Evolutionary conservation across 2,113 vertebrate genomes (phyloP).

Genomic region (Ciconia boyciana): DNA sequence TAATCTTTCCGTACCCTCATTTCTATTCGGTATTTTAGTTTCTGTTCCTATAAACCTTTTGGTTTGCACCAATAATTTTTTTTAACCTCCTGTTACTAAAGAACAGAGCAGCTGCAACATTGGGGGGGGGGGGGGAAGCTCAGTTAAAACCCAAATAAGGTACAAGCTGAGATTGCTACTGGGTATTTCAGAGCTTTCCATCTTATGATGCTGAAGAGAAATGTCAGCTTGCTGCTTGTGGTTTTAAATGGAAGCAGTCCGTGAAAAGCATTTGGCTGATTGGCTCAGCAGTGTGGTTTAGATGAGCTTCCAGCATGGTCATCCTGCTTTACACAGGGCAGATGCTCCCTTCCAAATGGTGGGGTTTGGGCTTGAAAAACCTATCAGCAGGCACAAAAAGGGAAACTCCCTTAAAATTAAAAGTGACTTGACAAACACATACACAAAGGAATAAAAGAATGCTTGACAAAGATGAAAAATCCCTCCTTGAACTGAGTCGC

Average conservation of each 20-base stretch:
- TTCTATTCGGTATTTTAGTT: background rate
- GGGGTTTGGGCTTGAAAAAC: background rate
- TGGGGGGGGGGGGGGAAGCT: no score
- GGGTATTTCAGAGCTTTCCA: slow-evolving; percentile 48
- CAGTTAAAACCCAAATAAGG: background rate
- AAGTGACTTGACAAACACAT: background rate
- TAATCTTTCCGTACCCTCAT: slow-evolving; percentile 7
- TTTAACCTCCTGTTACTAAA: slow-evolving; percentile 3
- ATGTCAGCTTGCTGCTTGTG: slow-evolving; percentile 36
- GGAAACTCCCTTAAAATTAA: background rate
- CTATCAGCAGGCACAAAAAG: background rate
- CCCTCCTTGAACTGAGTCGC: background rate
- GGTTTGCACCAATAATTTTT: slow-evolving; percentile 14
- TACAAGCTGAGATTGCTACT: slow-evolving; percentile 35
- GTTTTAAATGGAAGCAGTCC: slow-evolving; percentile 42
- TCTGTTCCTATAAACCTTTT: slow-evolving; percentile 33
- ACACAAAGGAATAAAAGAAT: background rate
- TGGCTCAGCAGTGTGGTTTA: background rate
- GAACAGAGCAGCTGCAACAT: background rate
- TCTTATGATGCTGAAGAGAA: slow-evolving; percentile 43
- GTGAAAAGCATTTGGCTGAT: slow-evolving; percentile 36
- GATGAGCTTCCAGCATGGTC: slow-evolving; percentile 34
- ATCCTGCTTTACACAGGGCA: slow-evolving; percentile 8
- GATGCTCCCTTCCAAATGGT: slow-evolving; percentile 25
- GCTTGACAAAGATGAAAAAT: background rate